Base-by-base conservation (phyloP, 2,797 vertebrate species). In the Garrulus glandarius region DNA sequence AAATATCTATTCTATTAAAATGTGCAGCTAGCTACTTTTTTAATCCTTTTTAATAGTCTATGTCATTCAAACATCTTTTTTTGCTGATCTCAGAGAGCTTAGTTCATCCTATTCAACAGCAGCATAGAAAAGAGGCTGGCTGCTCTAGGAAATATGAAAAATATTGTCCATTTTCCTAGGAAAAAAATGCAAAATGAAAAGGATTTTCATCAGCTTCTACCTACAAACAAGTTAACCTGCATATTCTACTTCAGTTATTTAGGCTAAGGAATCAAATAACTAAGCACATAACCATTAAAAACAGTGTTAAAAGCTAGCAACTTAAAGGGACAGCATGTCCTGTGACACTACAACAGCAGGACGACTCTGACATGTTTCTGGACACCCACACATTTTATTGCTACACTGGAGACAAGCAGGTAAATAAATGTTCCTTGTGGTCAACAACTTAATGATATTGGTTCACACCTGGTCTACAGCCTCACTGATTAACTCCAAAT, bases 1-100 rank as follows among this genome's bases (percentile, higher is more conserved):
- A 81, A 78, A 46, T 67, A 59, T 21, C 43, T 70, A 16, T 79
- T 74, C 12, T 36, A 82, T 82, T 82, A 91, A 94, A 81, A 76
- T 53, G 16, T 20, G 17, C 39, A 88, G 57, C 50, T 68, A 81
- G 76, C 52, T 80, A 46, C 10, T 17, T 82, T 76, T 60, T 18
- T 0, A 86, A 92, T 89, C 50, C 61, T 76, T 86, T 86, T 89
- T 80, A 89, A 56, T 74, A 77, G 72, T 43, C 61, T 87, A 2
- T 70, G 36, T 22, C 1, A 0, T 77, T 91, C 46, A 43, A 70
- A 68, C 46, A 83, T 11, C 17, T 83, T 89, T 95, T 95, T 85
- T 68, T 75, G 78, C 72, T 77, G 64, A 94, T 77, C 44, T 85
- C 21, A 9, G 64, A 82, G 47, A 67, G 39, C 15, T 78, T 71